Conservation (phyloP, 1,140 invertebrate genomes). For the Nebria ingens region DNA sequence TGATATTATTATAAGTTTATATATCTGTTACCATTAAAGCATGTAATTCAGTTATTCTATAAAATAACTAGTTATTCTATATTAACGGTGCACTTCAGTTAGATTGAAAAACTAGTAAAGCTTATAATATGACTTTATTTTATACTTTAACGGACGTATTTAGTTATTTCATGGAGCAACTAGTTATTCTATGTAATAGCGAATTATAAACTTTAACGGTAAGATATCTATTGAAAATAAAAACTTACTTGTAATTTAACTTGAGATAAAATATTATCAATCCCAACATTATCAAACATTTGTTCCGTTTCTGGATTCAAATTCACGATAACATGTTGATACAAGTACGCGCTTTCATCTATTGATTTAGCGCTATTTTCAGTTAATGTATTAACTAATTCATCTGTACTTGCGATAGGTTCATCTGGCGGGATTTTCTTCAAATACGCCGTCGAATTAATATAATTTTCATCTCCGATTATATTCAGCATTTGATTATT, state of each 20-base stretch:
- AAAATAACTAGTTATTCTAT: too few relatives aligned
- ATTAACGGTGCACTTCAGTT: too few relatives aligned
- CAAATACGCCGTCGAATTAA: background rate
- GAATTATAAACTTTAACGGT: too few relatives aligned
- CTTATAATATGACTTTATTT: too few relatives aligned
- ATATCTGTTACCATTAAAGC: too few relatives aligned
- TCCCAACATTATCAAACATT: constrained; percentile 10
- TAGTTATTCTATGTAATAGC: too few relatives aligned
- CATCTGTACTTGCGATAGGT: background rate
- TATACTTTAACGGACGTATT: too few relatives aligned
- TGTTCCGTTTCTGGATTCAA: constrained; percentile 1
- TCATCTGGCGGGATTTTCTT: background rate
- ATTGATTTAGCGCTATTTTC: background rate
- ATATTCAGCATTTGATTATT: constrained; percentile 36
- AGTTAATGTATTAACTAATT: background rate
- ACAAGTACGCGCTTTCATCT: background rate
- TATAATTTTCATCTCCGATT: constrained; percentile 12
- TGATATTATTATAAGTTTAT: too few relatives aligned
- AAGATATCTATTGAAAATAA: too few relatives aligned
- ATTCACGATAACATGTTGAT: background rate
- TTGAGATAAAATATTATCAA: constrained; percentile 8
- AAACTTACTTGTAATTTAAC: constrained; percentile 11
- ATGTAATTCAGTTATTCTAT: too few relatives aligned
- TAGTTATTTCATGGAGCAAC: too few relatives aligned
- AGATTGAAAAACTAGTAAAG: too few relatives aligned